Percentiles rank a stretch among this genome's conserved stretches.
Conservation (phyloP, 2,113 vertebrate species). For the Leucoraja erinaceus region DNA sequence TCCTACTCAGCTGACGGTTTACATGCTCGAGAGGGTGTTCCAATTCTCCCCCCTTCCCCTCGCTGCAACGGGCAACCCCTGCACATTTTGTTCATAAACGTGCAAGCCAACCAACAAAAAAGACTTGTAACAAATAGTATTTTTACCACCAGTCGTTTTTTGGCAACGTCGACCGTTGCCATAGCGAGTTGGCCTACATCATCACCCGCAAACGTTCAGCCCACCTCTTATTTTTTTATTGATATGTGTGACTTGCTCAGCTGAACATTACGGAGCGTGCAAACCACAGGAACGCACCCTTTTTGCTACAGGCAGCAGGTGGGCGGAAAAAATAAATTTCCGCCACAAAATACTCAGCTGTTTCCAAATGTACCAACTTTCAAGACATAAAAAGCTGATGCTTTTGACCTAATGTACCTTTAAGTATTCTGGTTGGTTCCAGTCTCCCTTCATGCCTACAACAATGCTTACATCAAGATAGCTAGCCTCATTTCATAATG, state of each 20-base stretch:
- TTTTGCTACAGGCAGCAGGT: conserved; percentile 24
- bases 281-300: conserved; percentile 33
- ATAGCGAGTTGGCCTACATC: neutral
- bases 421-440: neutral
- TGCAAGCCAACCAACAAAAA: neutral
- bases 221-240: neutral
- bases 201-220: neutral
- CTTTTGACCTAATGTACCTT: neutral
- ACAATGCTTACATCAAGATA: neutral
- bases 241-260: neutral
- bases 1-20: conserved; percentile 19
- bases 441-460: neutral
- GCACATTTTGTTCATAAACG: neutral
- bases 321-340: conserved; percentile 17
- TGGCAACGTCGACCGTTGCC: neutral
- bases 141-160: neutral
- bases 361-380: neutral
- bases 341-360: neutral
- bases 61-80: neutral
- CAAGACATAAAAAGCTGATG: neutral
- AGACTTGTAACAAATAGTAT: neutral
- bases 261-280: neutral
- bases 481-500: neutral
- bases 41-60: neutral
- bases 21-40: neutral